These are phyloP conservation scores for Bombus sylvicola DNA, from an alignment of 1,140 invertebrate species.

Conservation along the genomic window DNA sequence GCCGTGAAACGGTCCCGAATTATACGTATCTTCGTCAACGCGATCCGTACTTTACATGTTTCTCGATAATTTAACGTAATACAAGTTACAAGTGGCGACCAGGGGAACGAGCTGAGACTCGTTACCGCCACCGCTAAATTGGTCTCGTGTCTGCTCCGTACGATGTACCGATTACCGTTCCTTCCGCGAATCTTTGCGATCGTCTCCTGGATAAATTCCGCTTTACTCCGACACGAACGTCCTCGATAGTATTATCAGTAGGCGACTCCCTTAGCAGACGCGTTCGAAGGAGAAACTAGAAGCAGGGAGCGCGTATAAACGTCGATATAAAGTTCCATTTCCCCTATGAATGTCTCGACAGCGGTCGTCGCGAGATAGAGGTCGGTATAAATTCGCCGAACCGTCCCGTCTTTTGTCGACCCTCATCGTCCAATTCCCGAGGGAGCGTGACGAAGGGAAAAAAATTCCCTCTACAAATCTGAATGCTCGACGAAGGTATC, in stretches of 20 bases:
- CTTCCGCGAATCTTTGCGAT: slow-evolving; percentile 12
- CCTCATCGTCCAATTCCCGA: not conserved
- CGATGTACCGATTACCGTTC: slow-evolving; percentile 5
- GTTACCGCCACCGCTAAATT: slow-evolving; percentile 31
- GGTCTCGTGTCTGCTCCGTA: not conserved
- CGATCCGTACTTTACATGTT: slow-evolving; percentile 8
- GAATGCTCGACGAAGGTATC: slow-evolving; percentile 35
- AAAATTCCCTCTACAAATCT: slow-evolving; percentile 45
- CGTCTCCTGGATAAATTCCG: not conserved
- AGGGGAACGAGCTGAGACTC: not conserved
- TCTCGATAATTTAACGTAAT: not conserved
- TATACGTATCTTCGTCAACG: slow-evolving; percentile 27
- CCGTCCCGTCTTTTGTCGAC: slow-evolving; percentile 27
- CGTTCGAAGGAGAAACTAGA: not conserved
- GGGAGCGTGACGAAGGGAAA: not conserved
- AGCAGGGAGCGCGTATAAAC: not conserved
- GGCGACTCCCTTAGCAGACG: not conserved
- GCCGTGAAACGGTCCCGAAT: slow-evolving; percentile 21
- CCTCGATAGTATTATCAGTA: not conserved
- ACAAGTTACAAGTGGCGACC: not conserved
- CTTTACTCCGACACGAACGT: not conserved
- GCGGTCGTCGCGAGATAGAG: not conserved
- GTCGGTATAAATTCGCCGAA: slow-evolving; percentile 28
- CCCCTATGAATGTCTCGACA: not conserved
- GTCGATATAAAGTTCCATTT: slow-evolving; percentile 3